Percentiles rank a stretch among this genome's conserved stretches.
phyloP scores from a whole-genome alignment of 2,888 invertebrate genomes.

The Agapostemon virescens region DNA sequence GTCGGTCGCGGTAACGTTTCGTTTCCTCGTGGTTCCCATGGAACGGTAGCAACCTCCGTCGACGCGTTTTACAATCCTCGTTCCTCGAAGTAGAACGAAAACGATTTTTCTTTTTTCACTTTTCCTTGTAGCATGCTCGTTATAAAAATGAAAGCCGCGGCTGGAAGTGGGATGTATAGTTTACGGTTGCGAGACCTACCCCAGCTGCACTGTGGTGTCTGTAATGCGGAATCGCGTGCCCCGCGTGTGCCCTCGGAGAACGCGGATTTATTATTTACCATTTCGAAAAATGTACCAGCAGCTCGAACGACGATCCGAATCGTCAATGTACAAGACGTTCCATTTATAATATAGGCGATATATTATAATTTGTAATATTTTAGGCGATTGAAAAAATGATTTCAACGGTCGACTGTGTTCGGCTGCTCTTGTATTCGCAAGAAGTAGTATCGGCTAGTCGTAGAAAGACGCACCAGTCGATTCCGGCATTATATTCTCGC shows the following conservation, averaged over 20 bases:
- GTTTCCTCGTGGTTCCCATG: conserved; percentile 14
- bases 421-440: too few relatives aligned
- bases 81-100: conserved; percentile 22
- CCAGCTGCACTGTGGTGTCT: not conserved
- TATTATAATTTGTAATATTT: too few relatives aligned
- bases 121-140: not conserved
- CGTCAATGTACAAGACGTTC: too few relatives aligned
- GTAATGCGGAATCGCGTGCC: not conserved
- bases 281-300: too few relatives aligned
- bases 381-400: too few relatives aligned
- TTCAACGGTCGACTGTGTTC: too few relatives aligned
- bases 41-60: not conserved
- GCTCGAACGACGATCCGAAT: too few relatives aligned
- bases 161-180: not conserved
- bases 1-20: not conserved
- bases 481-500: too few relatives aligned
- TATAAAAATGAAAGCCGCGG: not conserved
- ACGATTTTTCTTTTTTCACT: conserved; percentile 17
- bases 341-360: too few relatives aligned
- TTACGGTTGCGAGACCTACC: not conserved
- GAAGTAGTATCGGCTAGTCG: too few relatives aligned
- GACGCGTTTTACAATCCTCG: conserved; percentile 21
- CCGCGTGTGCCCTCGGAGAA: not conserved
- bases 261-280: conserved; percentile 7
- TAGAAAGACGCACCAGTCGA: too few relatives aligned